Conservation (phyloP, 2,113 vertebrate genomes). For the Ploceus nigricollis region DNA sequence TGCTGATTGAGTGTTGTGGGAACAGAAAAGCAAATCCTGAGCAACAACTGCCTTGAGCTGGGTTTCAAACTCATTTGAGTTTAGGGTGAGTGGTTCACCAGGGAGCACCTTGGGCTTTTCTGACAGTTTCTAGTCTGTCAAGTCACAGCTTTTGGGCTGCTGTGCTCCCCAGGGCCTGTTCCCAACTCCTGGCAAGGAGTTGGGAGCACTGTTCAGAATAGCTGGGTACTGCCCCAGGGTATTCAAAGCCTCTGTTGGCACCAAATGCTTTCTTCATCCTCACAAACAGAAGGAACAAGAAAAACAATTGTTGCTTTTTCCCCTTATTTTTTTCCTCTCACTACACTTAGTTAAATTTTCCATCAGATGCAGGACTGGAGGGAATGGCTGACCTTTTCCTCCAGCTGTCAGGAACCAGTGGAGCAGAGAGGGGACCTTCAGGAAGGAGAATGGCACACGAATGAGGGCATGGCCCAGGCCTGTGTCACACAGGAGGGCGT, state of each 20-base stretch:
- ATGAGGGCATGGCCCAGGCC: neutral
- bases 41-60: neutral
- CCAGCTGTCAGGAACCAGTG: neutral
- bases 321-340: neutral
- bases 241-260: neutral
- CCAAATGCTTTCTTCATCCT: neutral
- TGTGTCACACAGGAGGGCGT: rapidly evolving
- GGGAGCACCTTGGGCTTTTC: neutral
- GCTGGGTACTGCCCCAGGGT: neutral
- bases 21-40: neutral
- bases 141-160: neutral
- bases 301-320: neutral
- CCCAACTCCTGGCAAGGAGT: no score
- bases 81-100: neutral
- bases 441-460: neutral
- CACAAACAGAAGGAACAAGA: neutral
- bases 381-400: constrained; percentile 31
- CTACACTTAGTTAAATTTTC: neutral
- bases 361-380: neutral
- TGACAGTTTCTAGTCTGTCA: neutral
- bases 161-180: neutral
- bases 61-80: neutral
- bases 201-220: neutral
- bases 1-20: rapidly evolving
- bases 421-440: neutral